Base-by-base conservation (phyloP, 2,888 invertebrate species). In the Cephus pygmeus region DNA sequence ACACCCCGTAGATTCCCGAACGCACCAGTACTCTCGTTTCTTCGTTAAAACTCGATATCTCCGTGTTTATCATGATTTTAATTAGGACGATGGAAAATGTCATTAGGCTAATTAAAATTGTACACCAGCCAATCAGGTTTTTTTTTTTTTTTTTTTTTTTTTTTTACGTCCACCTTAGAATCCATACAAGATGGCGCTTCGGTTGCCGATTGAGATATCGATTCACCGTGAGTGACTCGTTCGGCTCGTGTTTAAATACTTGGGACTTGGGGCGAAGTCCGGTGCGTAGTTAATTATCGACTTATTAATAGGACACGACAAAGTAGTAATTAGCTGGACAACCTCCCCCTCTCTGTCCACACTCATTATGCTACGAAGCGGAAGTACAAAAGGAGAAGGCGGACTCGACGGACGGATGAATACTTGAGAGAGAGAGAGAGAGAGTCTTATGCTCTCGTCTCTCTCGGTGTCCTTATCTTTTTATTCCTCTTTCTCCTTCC, bases 351-450 rank as follows among this genome's bases (percentile, higher is more conserved):
- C 36, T 0, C 36, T 36, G 3, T 12, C 12, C 56, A 73, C 15
- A 36, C 34, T 73, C 35, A 76, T 73, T 56, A 73, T 12, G 31
- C 73, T 56, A 56, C 73, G 76, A 77, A 34, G 73, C 73, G 73
- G 56, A 77, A 77, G 73, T 77, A 73, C 34, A 34, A 12, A 71
- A 12, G 34, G 31, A 73, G 34, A n/a, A 40, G 73, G 15, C 15
- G 23, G 23, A 56, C 56, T 23, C 23, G 56, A 56, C 56, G 6
- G 56, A 23, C 56, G 23, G 23, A 23, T 15, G 56, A 56, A 56
- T 56, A 56, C 40, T 56, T 56, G 1, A 71, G 68, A 73, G 71
- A 75, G 34, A 34, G 69, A 76, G 76, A 68, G 75, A 68, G 76
- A 69, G 35, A 2, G 12, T 69, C 71, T 12, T 33, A 6, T 12